Evolutionary conservation across 2,888 invertebrate species (phyloP).

Genomic region (Chalcosyrphus nemorum): DNA sequence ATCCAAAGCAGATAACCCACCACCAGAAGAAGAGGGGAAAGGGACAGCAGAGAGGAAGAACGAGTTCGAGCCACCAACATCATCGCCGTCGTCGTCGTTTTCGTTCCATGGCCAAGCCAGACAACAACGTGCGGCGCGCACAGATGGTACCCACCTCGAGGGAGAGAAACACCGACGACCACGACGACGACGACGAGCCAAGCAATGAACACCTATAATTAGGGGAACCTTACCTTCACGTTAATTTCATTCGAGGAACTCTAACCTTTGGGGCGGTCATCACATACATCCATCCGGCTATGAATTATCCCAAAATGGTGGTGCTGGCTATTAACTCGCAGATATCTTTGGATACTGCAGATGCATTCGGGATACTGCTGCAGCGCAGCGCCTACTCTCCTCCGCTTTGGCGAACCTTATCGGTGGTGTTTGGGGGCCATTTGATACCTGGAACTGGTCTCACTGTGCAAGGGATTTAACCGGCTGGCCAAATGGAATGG

Average conservation of each 20-base stretch:
- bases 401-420: conserved; percentile 46
- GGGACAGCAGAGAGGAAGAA: conserved; percentile 4
- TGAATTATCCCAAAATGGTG: conserved; percentile 72
- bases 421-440: conserved; percentile 46
- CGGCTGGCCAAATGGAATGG: too few relatives aligned
- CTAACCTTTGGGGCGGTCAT: conserved; percentile 73
- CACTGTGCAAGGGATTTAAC: too few relatives aligned
- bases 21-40: background rate
- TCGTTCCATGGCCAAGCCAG: conserved; percentile 57
- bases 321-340: conserved; percentile 69
- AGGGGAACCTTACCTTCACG: conserved; percentile 75
- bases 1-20: conserved; percentile 13
- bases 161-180: conserved; percentile 22
- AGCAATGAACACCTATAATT: conserved; percentile 75
- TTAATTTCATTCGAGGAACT: conserved; percentile 74
- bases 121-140: conserved; percentile 49
- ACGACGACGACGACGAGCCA: conserved; percentile 39
- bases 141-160: conserved; percentile 65
- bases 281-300: conserved; percentile 67
- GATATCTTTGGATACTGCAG: too few relatives aligned
- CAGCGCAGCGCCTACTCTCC: background rate
- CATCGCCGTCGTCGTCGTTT: background rate
- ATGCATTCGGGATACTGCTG: too few relatives aligned
- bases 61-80: conserved; percentile 36
- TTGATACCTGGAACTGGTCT: conserved; percentile 29